Evolutionary conservation across 1,140 invertebrate species (phyloP), one percentile per base, ranked within the genome.

Genomic region (Pogonomyrmex californicus): DNA sequence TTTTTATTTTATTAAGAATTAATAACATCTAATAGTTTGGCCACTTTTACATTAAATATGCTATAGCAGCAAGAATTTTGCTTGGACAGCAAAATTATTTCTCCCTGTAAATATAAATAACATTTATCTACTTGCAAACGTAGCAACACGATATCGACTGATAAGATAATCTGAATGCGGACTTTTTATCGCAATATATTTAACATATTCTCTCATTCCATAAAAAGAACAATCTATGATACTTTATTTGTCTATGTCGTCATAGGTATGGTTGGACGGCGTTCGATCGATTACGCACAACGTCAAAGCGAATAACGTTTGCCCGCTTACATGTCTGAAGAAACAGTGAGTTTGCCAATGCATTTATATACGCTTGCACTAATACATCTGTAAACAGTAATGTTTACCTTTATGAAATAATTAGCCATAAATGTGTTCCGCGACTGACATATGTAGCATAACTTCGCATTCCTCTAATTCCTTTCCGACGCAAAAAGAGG

Each of bases 251-350:
- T 88, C 12, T 91, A 56, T 78, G 62, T 85, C 49, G 41, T 83
- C 65, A 87, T 58, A 91, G 99, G 97, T 97, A 93, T 99, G 99
- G 99, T 97, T 99, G 96, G 97, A 98, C 95, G 98, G 98, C 91
- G 96, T 99, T 91, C 97, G 99, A 95, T 97, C 97, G 95, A 99
- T 99, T 93, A 99, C 99, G 77, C 98, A 99, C 96, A 99, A 99
- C 96, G 98, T 99, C 92, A 99, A 99, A 97, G 98, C 98, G 91
- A 99, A 99, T 96, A 99, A 99, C 97, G 97, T 99, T 92, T 99
- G 99, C 96, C 99, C 99, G 63, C 98, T 99, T 97, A 99, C 98
- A 91, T 99, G 98, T 96, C 97, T 99, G 92, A 99, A 98, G 96
- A 99, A 99, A 97, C 99, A 99, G 99, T 99, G 98, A 99, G 98